Conservation (phyloP, 1,140 invertebrate species). For the Archivesica marissinica region DNA sequence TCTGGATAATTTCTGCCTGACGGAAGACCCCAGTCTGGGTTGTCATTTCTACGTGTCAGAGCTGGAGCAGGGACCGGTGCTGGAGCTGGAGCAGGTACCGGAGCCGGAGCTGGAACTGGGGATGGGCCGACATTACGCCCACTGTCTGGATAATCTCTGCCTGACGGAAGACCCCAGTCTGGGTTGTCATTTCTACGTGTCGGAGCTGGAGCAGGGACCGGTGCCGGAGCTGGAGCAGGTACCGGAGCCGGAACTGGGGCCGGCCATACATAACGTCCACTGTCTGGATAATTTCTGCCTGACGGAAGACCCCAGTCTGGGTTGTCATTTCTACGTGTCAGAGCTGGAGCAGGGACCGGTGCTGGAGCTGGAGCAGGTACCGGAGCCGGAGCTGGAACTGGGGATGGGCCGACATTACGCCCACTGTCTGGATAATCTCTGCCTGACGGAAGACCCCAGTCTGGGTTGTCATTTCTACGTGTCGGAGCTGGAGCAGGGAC, state of each 20-base stretch:
- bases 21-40: slow-evolving; percentile 25
- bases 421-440: slow-evolving; percentile 20
- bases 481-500: neutral
- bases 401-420: neutral
- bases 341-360: too few relatives aligned
- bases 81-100: neutral
- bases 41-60: too few relatives aligned
- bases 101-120: neutral
- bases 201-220: too few relatives aligned
- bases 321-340: slow-evolving; percentile 46
- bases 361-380: too few relatives aligned
- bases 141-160: slow-evolving; percentile 19
- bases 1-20: slow-evolving; percentile 24
- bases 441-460: slow-evolving; percentile 11
- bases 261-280: neutral
- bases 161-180: slow-evolving; percentile 11
- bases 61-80: slow-evolving; percentile 11
- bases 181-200: slow-evolving; percentile 56
- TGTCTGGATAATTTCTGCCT: slow-evolving; percentile 31
- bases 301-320: slow-evolving; percentile 28
- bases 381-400: neutral
- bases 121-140: neutral
- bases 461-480: slow-evolving; percentile 53
- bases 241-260: neutral
- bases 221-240: neutral